Conservation (phyloP, 2,888 invertebrate species). For the Amblyjoppa proteus region DNA sequence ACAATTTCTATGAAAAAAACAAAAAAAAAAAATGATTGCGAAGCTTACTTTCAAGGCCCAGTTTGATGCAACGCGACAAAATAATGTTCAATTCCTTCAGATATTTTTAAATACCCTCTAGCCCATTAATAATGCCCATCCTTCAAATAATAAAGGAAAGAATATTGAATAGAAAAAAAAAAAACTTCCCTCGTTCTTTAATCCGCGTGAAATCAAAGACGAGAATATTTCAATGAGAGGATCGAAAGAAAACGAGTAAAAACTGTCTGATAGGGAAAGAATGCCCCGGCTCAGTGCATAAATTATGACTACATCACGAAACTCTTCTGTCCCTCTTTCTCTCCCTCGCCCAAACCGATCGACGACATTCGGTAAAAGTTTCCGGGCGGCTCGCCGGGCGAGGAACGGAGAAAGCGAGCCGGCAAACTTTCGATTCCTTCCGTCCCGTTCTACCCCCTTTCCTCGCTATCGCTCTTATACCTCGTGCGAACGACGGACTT, state of each 20-base stretch:
- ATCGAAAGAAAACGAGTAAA: constrained; percentile 39
- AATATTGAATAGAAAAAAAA: neutral
- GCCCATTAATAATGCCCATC: neutral
- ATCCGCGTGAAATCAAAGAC: constrained; percentile 22
- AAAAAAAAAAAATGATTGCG: neutral
- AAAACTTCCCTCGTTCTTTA: constrained; percentile 8
- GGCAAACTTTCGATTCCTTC: constrained; percentile 63
- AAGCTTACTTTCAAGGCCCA: neutral
- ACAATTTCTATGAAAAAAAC: neutral
- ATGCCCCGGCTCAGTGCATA: constrained; percentile 79
- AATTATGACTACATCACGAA: constrained; percentile 81
- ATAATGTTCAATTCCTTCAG: neutral
- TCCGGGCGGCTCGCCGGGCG: constrained; percentile 33
- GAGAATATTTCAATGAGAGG: constrained; percentile 63
- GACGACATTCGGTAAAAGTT: constrained; percentile 71
- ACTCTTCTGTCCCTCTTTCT: constrained; percentile 50
- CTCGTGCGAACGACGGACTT: constrained; percentile 61
- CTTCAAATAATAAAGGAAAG: neutral
- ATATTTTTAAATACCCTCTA: neutral
- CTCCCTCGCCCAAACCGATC: constrained; percentile 27
- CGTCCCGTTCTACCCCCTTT: constrained; percentile 1
- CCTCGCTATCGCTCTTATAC: neutral
- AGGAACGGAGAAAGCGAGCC: constrained; percentile 47
- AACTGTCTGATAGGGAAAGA: constrained; percentile 27
- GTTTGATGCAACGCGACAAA: neutral